Evolutionary conservation across 2,888 invertebrate species (phyloP).

Genomic region (Scaptodrosophila latifasciaeformis): DNA sequence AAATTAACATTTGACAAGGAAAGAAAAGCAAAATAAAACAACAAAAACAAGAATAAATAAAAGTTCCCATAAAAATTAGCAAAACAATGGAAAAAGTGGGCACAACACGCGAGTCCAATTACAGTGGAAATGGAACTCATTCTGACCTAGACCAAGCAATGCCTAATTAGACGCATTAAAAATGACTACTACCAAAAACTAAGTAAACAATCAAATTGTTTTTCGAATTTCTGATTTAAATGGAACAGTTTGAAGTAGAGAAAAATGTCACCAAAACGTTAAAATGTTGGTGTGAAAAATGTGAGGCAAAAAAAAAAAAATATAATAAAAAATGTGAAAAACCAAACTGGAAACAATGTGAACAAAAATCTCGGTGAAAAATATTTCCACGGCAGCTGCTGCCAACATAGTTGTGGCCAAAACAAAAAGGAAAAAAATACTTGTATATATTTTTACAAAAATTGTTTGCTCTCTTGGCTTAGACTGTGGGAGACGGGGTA

Average conservation of each 20-base stretch:
- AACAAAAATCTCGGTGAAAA: slow-evolving; percentile 14
- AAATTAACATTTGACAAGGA: slow-evolving; percentile 29
- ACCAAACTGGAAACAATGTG: too few species aligned
- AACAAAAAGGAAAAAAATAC: too few species aligned
- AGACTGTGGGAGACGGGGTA: not conserved
- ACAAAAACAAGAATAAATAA: not conserved
- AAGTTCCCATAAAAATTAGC: not conserved
- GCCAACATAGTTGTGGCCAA: not conserved
- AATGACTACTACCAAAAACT: too few species aligned
- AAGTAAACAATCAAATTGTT: too few species aligned
- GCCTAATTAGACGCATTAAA: too few species aligned
- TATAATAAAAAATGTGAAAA: slow-evolving; percentile 8
- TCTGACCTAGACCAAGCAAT: too few species aligned
- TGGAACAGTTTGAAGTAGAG: slow-evolving; percentile 15
- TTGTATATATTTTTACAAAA: too few species aligned
- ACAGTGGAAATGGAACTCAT: not conserved
- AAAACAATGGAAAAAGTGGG: not conserved
- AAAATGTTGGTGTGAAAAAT: slow-evolving; percentile 22
- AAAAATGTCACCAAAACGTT: slow-evolving; percentile 2
- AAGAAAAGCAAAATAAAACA: too few species aligned
- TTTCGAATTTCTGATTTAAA: too few species aligned
- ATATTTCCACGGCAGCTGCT: slow-evolving; percentile 8
- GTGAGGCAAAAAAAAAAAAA: slow-evolving; percentile 26
- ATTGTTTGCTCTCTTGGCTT: too few species aligned
- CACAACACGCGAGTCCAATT: slow-evolving; percentile 1